Evolutionary conservation across 2,888 invertebrate genomes (phyloP).

Genomic region (Lepeophtheirus nordmannii): DNA sequence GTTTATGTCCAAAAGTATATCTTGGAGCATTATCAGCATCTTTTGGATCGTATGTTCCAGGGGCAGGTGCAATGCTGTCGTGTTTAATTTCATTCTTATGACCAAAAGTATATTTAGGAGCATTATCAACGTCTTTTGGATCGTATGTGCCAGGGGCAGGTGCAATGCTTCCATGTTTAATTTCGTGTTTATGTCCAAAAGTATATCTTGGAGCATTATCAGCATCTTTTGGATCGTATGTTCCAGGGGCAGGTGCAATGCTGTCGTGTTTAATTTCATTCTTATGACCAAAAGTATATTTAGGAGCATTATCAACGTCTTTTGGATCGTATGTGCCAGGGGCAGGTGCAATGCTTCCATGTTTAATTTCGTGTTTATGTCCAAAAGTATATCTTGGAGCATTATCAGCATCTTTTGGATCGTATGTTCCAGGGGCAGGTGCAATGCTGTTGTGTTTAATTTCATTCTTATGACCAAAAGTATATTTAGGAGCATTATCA

Average conservation of each 20-base stretch:
- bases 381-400: constrained; percentile 16
- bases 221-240: constrained; percentile 58
- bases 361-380: constrained; percentile 9
- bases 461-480: constrained; percentile 13
- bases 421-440: constrained; percentile 23
- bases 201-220: constrained; percentile 49
- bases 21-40: constrained; percentile 6
- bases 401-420: constrained; percentile 13
- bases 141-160: constrained; percentile 18
- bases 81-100: not conserved
- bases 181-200: constrained; percentile 51
- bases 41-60: constrained; percentile 17
- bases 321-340: constrained; percentile 66
- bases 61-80: constrained; percentile 31
- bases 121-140: not conserved
- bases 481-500: constrained; percentile 32
- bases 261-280: constrained; percentile 50
- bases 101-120: constrained; percentile 5
- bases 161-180: not conserved
- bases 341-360: constrained; percentile 52
- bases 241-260: constrained; percentile 69
- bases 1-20: constrained; percentile 16
- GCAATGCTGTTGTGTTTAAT: not conserved
- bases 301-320: constrained; percentile 43
- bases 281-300: constrained; percentile 54